Evolutionary conservation across 2,113 vertebrate genomes (phyloP), one percentile per base, ranked within the genome.

Genomic region (Elgaria multicarinata): DNA sequence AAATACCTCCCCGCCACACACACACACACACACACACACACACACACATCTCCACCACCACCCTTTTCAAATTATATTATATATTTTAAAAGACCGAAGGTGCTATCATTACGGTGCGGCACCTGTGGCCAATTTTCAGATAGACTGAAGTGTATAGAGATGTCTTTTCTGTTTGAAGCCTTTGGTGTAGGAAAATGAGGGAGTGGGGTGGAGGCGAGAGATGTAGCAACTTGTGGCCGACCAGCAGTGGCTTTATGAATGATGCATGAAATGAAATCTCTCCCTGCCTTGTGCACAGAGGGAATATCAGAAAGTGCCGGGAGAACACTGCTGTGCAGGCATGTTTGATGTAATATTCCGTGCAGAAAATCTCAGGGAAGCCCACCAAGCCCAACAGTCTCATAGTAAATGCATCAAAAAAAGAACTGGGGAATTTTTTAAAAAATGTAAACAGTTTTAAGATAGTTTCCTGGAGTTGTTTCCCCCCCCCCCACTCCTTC

Each of bases 181-280:
- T 87, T 69, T 91, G 75, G 78, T 69, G 36, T 33, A 92, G 79
- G 62, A 87, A 64, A 87, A 83, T 90, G 62, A 85, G 36, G 26
- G 14, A 39, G 62, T 24, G 10, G 26, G 39, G 3, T 84, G 18
- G 44, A 85, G 62, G 62, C 26, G n/a, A 85, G 90, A 93, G 85
- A 90, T 85, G 84, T 82, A 94, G 62, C 0, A 4, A 89, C 88
- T 89, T 86, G 42, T 91, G 90, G 92, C 92, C 91, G 92, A 90
- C 87, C 42, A 93, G 92, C 85, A 87, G 87, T 91, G 20, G 84
- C 62, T 92, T 95, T 93, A 95, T 95, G 92, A 95, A 94, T 93
- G 91, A 96, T 94, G 87, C 76, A 92, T 96, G 80, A 96, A 95
- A 92, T 90, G 91, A 95, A 95, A 92, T 82, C 66, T 88, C 88